Conservation (phyloP, 2,797 vertebrate genomes). For the Amblyraja radiata region DNA sequence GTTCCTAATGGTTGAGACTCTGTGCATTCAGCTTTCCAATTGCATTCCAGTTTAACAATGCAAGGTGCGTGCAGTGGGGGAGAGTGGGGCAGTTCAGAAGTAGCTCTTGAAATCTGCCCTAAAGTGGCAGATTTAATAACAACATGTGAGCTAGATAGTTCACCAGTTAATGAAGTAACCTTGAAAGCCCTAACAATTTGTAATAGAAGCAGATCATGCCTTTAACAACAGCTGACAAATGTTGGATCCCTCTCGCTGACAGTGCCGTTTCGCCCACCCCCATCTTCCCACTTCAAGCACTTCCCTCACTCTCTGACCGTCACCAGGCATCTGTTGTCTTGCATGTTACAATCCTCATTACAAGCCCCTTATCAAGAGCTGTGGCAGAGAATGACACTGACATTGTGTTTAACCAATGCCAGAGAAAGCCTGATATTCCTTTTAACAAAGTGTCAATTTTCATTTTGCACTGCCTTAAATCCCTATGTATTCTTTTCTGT, state of each 20-base stretch:
- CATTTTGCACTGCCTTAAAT: conserved; percentile 78
- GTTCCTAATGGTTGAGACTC: neutral
- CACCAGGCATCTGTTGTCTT: conserved; percentile 9
- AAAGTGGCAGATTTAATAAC: neutral
- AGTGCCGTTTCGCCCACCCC: neutral
- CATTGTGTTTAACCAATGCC: conserved; percentile 30
- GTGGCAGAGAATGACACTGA: conserved; percentile 20
- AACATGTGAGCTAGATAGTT: neutral
- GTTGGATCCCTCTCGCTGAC: neutral
- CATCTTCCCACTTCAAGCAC: neutral
- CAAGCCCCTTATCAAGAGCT: conserved; percentile 20
- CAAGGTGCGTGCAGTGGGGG: neutral
- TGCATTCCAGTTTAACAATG: neutral
- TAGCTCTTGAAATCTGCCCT: neutral
- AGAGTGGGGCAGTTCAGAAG: neutral
- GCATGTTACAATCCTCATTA: conserved; percentile 29
- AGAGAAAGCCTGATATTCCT: neutral
- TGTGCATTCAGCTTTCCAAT: too few relatives aligned
- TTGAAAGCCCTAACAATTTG: conserved; percentile 25
- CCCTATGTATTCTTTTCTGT: conserved; percentile 72
- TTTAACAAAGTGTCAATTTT: conserved; percentile 63
- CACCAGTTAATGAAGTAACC: conserved; percentile 33
- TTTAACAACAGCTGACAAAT: conserved; percentile 33
- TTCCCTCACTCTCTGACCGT: neutral
- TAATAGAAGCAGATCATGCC: neutral